A percentile compares a stretch with the other conserved stretches of the same genome.
Evolutionary conservation across 2,113 vertebrate genomes (phyloP).

Genomic region (Romanogobio albipinnatus): DNA sequence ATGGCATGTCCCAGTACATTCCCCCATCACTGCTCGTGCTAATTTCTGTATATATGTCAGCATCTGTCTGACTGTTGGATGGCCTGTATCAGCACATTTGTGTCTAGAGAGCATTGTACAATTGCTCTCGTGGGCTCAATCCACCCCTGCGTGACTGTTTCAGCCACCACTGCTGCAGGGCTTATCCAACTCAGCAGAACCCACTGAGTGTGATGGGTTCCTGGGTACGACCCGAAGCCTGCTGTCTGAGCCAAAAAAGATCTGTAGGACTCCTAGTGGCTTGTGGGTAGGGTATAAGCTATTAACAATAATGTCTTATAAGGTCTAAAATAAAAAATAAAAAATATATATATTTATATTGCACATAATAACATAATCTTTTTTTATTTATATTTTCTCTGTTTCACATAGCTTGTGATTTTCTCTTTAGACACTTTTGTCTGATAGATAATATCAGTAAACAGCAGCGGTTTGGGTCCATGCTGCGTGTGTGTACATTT

Average conservation of each 20-base stretch:
- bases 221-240: not conserved
- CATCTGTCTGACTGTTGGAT: conserved; percentile 41
- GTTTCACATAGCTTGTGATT: not conserved
- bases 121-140: conserved; percentile 54
- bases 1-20: conserved; percentile 16
- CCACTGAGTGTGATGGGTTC: not conserved
- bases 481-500: not conserved
- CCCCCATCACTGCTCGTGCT: conserved; percentile 21
- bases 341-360: not conserved
- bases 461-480: not conserved
- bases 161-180: conserved; percentile 42
- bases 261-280: not conserved
- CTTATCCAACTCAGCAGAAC: conserved; percentile 30
- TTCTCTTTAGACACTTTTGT: not conserved
- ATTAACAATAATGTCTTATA: conserved; percentile 28
- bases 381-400: not conserved
- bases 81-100: conserved; percentile 54
- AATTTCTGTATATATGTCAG: conserved; percentile 44
- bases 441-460: not conserved
- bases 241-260: not conserved
- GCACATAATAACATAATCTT: not conserved
- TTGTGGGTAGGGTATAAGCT: conserved; percentile 9
- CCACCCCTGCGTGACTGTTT: conserved; percentile 40
- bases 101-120: conserved; percentile 46
- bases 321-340: not conserved